These are phyloP conservation scores for Pseudococcus viburni DNA, from an alignment of 2,888 invertebrate genomes.

Conservation along the genomic window DNA sequence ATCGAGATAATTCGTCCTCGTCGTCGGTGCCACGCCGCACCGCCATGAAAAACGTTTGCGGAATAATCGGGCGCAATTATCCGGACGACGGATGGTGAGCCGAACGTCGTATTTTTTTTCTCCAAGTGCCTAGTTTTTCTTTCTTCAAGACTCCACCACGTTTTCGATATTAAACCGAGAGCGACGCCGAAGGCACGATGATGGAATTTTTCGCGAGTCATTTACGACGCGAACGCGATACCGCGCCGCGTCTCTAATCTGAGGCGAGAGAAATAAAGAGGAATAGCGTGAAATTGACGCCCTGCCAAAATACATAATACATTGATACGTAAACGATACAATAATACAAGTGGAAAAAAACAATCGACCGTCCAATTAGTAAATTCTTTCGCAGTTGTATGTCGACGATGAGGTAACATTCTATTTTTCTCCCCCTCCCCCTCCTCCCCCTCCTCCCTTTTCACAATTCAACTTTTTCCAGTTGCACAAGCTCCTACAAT, in stretches of 20 bases:
- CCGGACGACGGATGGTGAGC: neutral
- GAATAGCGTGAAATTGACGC: neutral
- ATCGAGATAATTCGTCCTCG: neutral
- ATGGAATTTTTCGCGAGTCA: conserved; percentile 16
- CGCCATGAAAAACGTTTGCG: neutral
- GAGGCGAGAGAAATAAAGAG: neutral
- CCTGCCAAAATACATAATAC: neutral
- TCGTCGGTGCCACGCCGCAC: neutral
- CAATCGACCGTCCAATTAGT: no score
- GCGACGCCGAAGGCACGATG: neutral
- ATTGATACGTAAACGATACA: no score
- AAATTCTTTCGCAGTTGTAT: no score
- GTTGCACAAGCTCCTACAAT: no score
- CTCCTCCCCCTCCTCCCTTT: no score
- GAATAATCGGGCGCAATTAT: conserved; percentile 5
- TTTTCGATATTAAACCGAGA: neutral
- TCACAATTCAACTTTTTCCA: no score
- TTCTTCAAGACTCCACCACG: neutral
- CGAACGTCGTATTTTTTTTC: neutral
- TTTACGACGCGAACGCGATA: neutral
- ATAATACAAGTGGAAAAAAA: no score
- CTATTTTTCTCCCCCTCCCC: no score
- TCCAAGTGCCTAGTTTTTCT: neutral
- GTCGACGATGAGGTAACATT: no score
- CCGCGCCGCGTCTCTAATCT: neutral